phyloP scores from a whole-genome alignment of 2,113 vertebrate species.

The Crotalus horridus region DNA sequence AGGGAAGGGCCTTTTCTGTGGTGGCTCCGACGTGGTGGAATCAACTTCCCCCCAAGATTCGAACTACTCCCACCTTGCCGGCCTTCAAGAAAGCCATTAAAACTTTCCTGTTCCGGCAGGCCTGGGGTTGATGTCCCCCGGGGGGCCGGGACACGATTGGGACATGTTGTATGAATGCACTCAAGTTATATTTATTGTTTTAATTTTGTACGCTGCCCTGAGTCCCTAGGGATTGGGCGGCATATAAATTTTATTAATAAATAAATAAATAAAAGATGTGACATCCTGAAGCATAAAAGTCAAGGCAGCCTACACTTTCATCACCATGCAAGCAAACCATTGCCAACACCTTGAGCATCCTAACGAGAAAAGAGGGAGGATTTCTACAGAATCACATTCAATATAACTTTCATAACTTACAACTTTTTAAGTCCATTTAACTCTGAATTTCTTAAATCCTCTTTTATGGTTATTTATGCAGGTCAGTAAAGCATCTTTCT shows the following conservation, averaged over 20 bases:
- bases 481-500: neutral
- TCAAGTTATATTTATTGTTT: too few species aligned
- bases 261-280: neutral
- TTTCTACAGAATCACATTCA: neutral
- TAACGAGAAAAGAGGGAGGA: neutral
- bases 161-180: too few species aligned
- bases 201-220: too few species aligned
- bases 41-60: too few species aligned
- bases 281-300: neutral
- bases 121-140: too few species aligned
- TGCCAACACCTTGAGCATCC: neutral
- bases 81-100: too few species aligned
- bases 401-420: neutral
- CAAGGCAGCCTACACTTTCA: neutral
- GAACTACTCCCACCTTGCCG: too few species aligned
- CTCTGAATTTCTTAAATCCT: neutral
- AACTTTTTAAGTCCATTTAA: neutral
- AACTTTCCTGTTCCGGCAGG: too few species aligned
- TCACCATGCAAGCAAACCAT: neutral
- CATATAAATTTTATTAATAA: neutral
- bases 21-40: too few species aligned
- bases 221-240: too few species aligned
- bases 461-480: neutral
- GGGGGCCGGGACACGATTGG: too few species aligned
- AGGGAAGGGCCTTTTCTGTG: too few species aligned